A percentile compares a stretch with the other conserved stretches of the same genome.
phyloP scores from a whole-genome alignment of 92 coral and sea anemone species.

The Virgularia gustaviana region DNA sequence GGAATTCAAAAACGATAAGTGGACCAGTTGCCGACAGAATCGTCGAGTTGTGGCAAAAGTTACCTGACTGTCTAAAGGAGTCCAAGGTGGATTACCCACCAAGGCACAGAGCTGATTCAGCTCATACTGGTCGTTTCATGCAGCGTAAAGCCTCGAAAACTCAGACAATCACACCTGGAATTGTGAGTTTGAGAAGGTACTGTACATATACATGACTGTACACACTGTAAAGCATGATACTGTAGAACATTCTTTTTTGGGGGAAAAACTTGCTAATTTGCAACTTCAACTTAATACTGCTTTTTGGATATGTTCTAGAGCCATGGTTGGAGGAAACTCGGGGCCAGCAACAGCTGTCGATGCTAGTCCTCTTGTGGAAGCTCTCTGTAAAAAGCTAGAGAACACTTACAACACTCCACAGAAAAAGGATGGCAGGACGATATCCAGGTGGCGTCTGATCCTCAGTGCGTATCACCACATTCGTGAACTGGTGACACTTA shows the following conservation, averaged over 20 bases:
- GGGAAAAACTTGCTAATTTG: not conserved
- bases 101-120: conserved; percentile 7
- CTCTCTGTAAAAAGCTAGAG: conserved; percentile 23
- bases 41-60: conserved; percentile 14
- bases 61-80: conserved; percentile 17
- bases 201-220: too few relatives aligned
- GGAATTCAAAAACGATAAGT: not conserved
- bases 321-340: conserved; percentile 44
- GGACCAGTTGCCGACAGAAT: not conserved
- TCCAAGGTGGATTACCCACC: conserved; percentile 29
- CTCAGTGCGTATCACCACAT: conserved; percentile 41
- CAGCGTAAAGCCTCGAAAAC: not conserved
- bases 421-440: conserved; percentile 12
- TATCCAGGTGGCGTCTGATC: conserved; percentile 46
- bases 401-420: not conserved
- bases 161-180: conserved; percentile 27
- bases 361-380: conserved; percentile 54
- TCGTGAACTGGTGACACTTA: conserved; percentile 24
- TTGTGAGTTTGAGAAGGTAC: conserved; percentile 26
- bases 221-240: too few relatives aligned
- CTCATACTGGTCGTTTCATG: conserved; percentile 21
- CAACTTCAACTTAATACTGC: not conserved
- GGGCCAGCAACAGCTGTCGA: conserved; percentile 49
- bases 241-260: too few relatives aligned
- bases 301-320: conserved; percentile 13